Conservation (phyloP, 64 coral and sea anemone genomes). For the Porites lutea region DNA sequence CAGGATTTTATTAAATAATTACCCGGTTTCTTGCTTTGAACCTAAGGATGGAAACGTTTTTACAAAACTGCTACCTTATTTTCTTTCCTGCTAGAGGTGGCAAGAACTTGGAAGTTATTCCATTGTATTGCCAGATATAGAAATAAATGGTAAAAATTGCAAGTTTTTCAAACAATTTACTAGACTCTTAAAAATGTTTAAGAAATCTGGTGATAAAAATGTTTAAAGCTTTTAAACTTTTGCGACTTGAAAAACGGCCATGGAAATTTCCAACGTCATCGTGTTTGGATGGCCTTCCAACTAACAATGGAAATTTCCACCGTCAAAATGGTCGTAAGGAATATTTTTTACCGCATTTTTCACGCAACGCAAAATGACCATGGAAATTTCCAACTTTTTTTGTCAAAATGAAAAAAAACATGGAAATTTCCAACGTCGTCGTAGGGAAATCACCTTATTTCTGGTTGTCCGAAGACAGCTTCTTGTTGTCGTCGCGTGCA, state of each 20-base stretch:
- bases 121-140: background rate
- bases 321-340: background rate
- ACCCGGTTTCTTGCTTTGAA: slow-evolving; percentile 1
- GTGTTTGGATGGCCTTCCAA: background rate
- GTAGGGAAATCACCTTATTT: slow-evolving; percentile 1
- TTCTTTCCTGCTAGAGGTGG: background rate
- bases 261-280: slow-evolving; percentile 1
- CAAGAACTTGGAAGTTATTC: background rate
- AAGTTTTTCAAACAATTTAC: background rate
- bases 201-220: background rate
- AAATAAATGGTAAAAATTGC: background rate
- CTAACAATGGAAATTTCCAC: background rate
- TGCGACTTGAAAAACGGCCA: background rate
- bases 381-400: too few species aligned
- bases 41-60: slow-evolving; percentile 1
- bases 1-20: slow-evolving; percentile 2
- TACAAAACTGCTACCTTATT: slow-evolving; percentile 1
- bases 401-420: too few species aligned
- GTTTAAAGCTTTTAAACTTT: background rate
- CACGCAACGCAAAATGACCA: background rate
- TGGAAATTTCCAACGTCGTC: too few species aligned
- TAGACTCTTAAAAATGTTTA: slow-evolving; percentile 2
- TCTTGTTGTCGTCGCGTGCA: background rate
- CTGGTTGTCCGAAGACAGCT: background rate
- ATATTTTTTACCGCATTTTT: background rate